phyloP scores from a whole-genome alignment of 2,113 vertebrate species.

The Leptobrachium leishanense region DNA sequence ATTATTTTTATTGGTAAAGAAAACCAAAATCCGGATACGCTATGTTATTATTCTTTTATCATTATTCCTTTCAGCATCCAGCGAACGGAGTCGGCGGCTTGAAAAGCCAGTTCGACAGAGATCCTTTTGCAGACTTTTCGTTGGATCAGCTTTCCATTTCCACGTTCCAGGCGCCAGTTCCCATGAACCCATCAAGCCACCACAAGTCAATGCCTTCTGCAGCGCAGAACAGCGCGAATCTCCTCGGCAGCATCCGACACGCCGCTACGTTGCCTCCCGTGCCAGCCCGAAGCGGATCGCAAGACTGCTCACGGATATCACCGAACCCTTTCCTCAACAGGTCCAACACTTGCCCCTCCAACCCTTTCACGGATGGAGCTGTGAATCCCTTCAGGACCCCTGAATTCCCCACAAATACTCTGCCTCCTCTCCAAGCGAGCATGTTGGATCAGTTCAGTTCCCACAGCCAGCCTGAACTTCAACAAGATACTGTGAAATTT shows the following conservation, averaged over 20 bases:
- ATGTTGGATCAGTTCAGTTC: constrained; percentile 51
- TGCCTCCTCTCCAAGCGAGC: constrained; percentile 60
- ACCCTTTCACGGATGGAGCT: constrained; percentile 75
- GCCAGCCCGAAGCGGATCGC: constrained; percentile 73
- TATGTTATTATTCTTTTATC: background rate
- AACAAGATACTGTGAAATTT: constrained; percentile 56
- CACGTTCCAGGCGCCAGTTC: constrained; percentile 67
- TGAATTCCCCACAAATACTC: constrained; percentile 57
- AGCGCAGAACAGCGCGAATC: constrained; percentile 58
- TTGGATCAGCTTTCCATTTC: constrained; percentile 71
- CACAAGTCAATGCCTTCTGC: constrained; percentile 68
- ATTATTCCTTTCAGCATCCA: constrained; percentile 63
- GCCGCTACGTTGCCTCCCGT: constrained; percentile 70
- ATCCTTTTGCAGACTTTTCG: constrained; percentile 78
- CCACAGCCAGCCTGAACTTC: constrained; percentile 51
- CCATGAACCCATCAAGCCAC: constrained; percentile 58
- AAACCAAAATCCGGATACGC: background rate
- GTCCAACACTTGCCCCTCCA: constrained; percentile 64
- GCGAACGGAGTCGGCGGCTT: constrained; percentile 67
- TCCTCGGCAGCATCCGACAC: constrained; percentile 57
- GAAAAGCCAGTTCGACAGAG: constrained; percentile 72
- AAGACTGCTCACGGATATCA: constrained; percentile 70
- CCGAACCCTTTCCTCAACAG: constrained; percentile 66
- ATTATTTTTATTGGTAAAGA: background rate
- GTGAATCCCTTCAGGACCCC: constrained; percentile 67